Percentiles rank a stretch among this genome's conserved stretches.
Conservation (phyloP, 2,113 vertebrate genomes). For the Mesembrinibis cayennensis region DNA sequence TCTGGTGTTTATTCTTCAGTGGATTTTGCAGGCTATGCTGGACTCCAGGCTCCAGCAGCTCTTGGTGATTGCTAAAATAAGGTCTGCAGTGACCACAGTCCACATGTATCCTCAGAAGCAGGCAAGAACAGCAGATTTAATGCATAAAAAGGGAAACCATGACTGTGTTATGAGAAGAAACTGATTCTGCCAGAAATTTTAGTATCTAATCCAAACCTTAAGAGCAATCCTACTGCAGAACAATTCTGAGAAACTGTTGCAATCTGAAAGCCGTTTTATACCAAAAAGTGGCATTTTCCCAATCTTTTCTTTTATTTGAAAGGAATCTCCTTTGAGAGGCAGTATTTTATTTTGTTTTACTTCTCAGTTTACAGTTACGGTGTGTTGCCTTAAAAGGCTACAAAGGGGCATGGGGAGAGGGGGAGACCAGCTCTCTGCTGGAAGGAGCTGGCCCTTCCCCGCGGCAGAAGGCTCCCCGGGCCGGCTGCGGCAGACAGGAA, state of each 20-base stretch:
- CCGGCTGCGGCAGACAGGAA: not conserved
- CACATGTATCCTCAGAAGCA: not conserved
- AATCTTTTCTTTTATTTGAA: not conserved
- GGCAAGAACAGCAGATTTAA: not conserved
- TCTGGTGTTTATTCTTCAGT: not conserved
- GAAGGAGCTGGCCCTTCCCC: not conserved
- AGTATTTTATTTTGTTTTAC: not conserved
- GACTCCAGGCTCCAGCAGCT: not conserved
- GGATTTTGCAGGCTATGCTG: not conserved
- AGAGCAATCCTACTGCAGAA: not conserved
- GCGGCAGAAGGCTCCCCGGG: not conserved
- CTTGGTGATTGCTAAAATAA: not conserved
- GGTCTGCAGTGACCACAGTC: not conserved
- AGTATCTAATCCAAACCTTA: not conserved
- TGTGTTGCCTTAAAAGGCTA: not conserved
- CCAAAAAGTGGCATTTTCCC: not conserved
- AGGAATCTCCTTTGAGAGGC: not conserved
- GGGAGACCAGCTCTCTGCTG: not conserved
- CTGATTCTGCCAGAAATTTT: not conserved
- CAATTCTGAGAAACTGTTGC: not conserved
- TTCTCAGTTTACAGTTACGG: not conserved
- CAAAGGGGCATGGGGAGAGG: fast-evolving
- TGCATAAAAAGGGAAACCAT: not conserved
- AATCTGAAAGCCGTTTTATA: not conserved
- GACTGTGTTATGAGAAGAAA: not conserved